These are phyloP conservation scores for Tachina grossa DNA, from an alignment of 2,888 invertebrate species.

Conservation along the genomic window DNA sequence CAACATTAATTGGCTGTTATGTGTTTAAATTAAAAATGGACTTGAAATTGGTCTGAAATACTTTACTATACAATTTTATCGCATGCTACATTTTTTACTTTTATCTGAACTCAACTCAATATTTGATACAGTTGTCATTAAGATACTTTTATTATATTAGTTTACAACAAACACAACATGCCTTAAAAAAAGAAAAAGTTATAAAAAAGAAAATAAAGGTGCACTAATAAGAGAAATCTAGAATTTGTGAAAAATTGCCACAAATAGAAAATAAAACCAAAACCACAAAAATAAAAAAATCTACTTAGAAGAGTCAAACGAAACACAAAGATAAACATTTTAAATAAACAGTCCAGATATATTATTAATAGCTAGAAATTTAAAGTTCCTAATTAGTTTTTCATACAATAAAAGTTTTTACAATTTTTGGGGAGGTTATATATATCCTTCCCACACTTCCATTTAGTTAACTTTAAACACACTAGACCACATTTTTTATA, in stretches of 20 bases:
- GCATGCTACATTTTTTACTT: conserved; percentile 36
- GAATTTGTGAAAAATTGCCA: background rate
- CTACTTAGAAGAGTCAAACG: background rate
- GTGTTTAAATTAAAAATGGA: too few relatives aligned
- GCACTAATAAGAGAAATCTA: background rate
- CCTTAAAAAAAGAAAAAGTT: background rate
- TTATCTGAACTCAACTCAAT: background rate
- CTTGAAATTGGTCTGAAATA: background rate
- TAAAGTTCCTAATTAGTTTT: background rate
- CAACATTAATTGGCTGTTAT: too few relatives aligned
- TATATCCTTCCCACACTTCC: background rate
- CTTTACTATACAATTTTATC: conserved; percentile 16
- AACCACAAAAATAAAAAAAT: conserved; percentile 29
- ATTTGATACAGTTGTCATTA: background rate
- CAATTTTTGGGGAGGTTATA: background rate
- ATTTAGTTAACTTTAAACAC: background rate
- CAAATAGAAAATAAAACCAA: conserved; percentile 20
- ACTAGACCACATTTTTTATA: conserved; percentile 32
- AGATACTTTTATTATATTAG: conserved; percentile 8
- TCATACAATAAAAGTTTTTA: background rate
- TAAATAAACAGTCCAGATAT: background rate
- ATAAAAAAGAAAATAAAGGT: background rate
- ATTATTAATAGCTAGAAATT: background rate
- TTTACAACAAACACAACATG: conserved; percentile 36
- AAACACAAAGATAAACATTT: background rate